Percentiles rank a stretch among this genome's conserved stretches.
Conservation (phyloP, 2,113 vertebrate species). For the Lasiurus borealis region DNA sequence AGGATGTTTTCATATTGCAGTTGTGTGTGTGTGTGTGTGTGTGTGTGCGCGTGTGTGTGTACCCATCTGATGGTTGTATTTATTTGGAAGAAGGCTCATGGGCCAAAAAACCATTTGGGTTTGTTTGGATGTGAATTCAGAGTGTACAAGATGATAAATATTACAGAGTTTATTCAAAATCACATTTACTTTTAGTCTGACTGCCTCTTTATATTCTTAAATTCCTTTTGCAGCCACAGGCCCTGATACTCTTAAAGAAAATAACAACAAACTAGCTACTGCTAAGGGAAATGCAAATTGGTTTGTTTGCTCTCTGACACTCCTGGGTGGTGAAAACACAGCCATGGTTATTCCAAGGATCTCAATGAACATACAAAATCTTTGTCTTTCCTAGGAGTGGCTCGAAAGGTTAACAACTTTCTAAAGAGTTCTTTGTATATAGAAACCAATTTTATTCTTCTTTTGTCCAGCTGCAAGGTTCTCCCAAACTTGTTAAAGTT, state of each 20-base stretch:
- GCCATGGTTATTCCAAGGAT: slow-evolving; percentile 72
- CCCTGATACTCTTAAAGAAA: slow-evolving; percentile 79
- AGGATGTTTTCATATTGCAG: not conserved
- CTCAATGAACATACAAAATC: slow-evolving; percentile 73
- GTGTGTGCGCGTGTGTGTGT: not conserved
- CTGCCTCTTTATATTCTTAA: slow-evolving; percentile 80
- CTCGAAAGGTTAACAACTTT: slow-evolving; percentile 77
- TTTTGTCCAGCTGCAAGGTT: slow-evolving; percentile 56
- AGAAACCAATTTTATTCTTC: slow-evolving; percentile 65
- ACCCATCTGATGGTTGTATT: not conserved
- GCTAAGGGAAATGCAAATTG: slow-evolving; percentile 79
- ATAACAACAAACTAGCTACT: slow-evolving; percentile 74
- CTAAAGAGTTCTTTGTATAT: slow-evolving; percentile 74
- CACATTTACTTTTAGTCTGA: slow-evolving; percentile 79
- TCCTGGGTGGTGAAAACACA: slow-evolving; percentile 70
- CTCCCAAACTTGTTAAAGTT: slow-evolving; percentile 61
- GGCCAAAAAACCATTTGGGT: slow-evolving; percentile 59
- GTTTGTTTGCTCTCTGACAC: slow-evolving; percentile 73
- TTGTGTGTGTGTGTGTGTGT: not conserved
- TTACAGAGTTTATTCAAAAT: slow-evolving; percentile 80
- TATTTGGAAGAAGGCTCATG: slow-evolving; percentile 46
- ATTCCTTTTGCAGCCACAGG: slow-evolving; percentile 73
- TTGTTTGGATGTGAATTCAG: slow-evolving; percentile 77
- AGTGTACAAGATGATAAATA: slow-evolving; percentile 80
- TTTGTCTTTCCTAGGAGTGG: slow-evolving; percentile 71